Percentiles rank a stretch among this genome's conserved stretches.
These are phyloP conservation scores for Drosophila quinaria DNA, from an alignment of 2,888 invertebrate species.

Conservation along the genomic window DNA sequence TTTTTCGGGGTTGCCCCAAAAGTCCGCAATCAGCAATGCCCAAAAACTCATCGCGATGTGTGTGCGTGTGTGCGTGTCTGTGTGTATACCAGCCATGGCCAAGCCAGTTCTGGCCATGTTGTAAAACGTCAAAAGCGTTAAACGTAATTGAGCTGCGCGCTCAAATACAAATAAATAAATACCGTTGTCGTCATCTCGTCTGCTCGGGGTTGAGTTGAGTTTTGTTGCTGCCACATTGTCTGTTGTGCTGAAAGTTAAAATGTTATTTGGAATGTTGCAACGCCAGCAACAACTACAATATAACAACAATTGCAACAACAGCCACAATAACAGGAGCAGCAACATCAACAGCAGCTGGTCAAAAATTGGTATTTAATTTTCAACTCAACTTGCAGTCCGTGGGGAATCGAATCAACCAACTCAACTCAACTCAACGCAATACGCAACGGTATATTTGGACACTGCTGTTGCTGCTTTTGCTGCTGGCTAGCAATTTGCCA, in stretches of 20 bases:
- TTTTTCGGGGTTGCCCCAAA: constrained; percentile 13
- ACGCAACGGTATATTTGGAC: constrained; percentile 10
- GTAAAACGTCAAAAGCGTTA: constrained; percentile 82
- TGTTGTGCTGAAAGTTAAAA: constrained; percentile 72
- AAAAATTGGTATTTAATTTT: constrained; percentile 81
- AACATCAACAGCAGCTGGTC: constrained; percentile 45
- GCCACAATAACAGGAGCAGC: constrained; percentile 25
- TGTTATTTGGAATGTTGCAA: constrained; percentile 80
- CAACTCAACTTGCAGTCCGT: constrained; percentile 69
- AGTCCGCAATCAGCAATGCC: constrained; percentile 23
- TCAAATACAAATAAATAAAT: constrained; percentile 80
- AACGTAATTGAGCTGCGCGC: constrained; percentile 81
- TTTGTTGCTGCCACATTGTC: constrained; percentile 50
- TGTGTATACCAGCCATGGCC: constrained; percentile 26
- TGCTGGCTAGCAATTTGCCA: constrained; percentile 46
- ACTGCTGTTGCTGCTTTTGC: not conserved
- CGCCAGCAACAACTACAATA: constrained; percentile 39
- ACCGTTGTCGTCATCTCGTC: constrained; percentile 49
- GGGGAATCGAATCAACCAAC: constrained; percentile 58
- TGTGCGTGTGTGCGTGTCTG: constrained; percentile 31
- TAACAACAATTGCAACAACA: no score
- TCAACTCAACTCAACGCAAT: constrained; percentile 28
- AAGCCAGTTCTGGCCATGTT: constrained; percentile 56
- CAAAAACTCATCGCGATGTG: not conserved
- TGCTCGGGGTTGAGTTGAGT: not conserved